Evolutionary conservation across 2,797 vertebrate species (phyloP).

Genomic region (Halcyon chelicuti): DNA sequence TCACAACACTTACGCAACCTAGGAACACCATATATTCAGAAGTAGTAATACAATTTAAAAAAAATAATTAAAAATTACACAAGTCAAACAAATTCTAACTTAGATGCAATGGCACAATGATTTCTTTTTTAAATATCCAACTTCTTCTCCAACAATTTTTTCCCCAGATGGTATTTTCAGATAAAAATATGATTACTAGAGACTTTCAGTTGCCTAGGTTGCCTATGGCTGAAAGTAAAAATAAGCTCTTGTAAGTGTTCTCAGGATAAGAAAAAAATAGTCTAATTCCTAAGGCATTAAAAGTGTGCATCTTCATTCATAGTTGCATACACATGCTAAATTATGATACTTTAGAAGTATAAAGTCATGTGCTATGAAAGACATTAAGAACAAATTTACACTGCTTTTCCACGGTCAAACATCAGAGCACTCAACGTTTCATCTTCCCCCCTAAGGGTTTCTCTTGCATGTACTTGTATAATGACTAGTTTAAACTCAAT

Average conservation of each 20-base stretch:
- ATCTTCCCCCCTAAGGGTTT: background rate
- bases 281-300: background rate
- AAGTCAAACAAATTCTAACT: background rate
- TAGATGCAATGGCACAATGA: background rate
- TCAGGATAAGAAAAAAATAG: background rate
- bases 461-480: background rate
- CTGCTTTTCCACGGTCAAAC: background rate
- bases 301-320: background rate
- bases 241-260: background rate
- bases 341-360: background rate
- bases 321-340: accelerated
- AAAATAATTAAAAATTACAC: background rate
- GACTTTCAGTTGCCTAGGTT: background rate
- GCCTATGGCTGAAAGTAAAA: background rate
- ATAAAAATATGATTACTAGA: background rate
- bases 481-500: background rate
- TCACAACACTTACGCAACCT: background rate
- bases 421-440: background rate
- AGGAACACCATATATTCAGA: background rate
- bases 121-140: background rate
- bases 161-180: background rate
- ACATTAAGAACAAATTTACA: background rate
- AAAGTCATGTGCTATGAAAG: background rate
- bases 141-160: background rate
- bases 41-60: background rate